These are phyloP conservation scores for Anoplophora glabripennis DNA, from an alignment of 1,140 invertebrate genomes.

Conservation along the genomic window DNA sequence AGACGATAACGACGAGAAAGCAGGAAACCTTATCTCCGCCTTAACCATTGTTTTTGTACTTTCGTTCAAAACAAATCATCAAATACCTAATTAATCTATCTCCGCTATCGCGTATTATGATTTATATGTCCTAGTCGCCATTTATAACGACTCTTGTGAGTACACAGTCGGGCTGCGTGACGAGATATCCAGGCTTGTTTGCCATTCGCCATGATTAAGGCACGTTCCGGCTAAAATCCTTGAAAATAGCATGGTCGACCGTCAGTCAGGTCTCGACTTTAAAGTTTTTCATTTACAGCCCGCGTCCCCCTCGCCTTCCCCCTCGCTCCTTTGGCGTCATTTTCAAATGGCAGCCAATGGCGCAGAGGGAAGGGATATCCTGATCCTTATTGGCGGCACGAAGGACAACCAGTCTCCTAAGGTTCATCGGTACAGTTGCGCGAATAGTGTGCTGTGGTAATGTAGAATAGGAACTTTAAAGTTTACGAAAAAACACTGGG, in stretches of 20 bases:
- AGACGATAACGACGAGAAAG: not conserved
- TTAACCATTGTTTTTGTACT: no score
- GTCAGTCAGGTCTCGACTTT: constrained; percentile 22
- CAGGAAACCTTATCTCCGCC: not conserved
- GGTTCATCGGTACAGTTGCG: constrained; percentile 32
- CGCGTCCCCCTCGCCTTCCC: constrained; percentile 3
- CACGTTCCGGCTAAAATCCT: constrained; percentile 10
- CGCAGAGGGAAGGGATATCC: constrained; percentile 28
- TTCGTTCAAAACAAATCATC: no score
- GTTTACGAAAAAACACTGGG: no score
- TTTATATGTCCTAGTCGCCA: no score
- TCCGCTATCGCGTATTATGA: no score
- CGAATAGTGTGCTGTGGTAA: constrained; percentile 12
- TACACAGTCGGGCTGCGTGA: no score
- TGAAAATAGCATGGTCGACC: constrained; percentile 31
- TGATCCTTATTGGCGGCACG: constrained; percentile 34
- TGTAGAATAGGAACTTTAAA: constrained; percentile 4
- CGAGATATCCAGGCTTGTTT: not conserved
- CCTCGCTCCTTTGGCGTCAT: constrained; percentile 28
- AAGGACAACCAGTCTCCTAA: constrained; percentile 38
- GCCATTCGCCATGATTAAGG: constrained; percentile 18
- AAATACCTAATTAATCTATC: no score
- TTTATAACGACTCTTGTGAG: no score
- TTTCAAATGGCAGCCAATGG: constrained; percentile 37
- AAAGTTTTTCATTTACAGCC: constrained; percentile 16